phyloP scores from a whole-genome alignment of 2,888 invertebrate genomes.

The Azorinus chamasolen region DNA sequence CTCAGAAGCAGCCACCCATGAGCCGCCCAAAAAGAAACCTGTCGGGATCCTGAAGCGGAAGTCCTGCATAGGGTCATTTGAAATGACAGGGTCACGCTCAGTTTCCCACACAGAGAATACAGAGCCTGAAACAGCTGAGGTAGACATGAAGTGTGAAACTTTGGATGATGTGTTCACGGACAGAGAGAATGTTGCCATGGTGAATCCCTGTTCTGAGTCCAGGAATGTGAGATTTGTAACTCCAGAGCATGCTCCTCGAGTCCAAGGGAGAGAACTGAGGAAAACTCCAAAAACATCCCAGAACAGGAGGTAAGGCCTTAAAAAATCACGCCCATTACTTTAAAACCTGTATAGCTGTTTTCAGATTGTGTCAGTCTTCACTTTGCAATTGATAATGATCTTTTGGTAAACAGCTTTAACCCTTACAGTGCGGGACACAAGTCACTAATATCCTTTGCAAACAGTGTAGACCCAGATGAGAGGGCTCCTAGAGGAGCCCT shows the following conservation, averaged over 20 bases:
- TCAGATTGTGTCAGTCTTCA: too few relatives aligned
- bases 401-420: too few relatives aligned
- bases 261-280: conserved; percentile 16
- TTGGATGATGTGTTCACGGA: conserved; percentile 19
- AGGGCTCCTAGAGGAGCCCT: too few relatives aligned
- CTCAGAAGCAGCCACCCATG: conserved; percentile 25
- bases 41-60: conserved; percentile 57
- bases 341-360: neutral
- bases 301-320: too few relatives aligned
- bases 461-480: too few relatives aligned
- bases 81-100: neutral
- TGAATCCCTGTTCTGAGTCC: conserved; percentile 38
- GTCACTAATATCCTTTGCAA: too few relatives aligned
- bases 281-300: conserved; percentile 32
- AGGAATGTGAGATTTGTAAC: conserved; percentile 67
- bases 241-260: conserved; percentile 28
- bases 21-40: conserved; percentile 29
- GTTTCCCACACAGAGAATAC: neutral
- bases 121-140: conserved; percentile 3
- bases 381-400: too few relatives aligned
- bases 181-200: neutral
- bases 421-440: too few relatives aligned
- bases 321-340: too few relatives aligned
- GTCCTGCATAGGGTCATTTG: conserved; percentile 47
- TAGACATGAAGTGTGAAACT: neutral